phyloP scores from a whole-genome alignment of 2,888 invertebrate species.

The Parochlus steinenii region DNA sequence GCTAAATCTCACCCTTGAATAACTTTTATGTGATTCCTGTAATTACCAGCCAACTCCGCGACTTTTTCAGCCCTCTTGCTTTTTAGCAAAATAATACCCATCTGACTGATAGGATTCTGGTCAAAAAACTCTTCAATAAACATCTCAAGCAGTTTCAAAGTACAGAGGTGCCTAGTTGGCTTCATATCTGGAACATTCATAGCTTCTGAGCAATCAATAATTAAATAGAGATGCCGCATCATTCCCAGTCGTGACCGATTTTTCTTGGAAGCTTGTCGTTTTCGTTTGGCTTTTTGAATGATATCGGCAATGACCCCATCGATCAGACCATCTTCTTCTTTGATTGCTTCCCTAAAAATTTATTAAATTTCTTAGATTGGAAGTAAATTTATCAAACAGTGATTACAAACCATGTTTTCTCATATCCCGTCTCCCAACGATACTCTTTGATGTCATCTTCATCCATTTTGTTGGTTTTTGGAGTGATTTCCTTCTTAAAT shows the following conservation, averaged over 20 bases:
- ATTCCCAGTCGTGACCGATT: slow-evolving; percentile 82
- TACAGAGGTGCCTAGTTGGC: slow-evolving; percentile 76
- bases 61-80: slow-evolving; percentile 90
- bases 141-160: slow-evolving; percentile 75
- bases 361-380: slow-evolving; percentile 1
- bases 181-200: slow-evolving; percentile 93
- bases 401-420: slow-evolving; percentile 67
- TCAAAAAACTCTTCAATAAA: slow-evolving; percentile 97
- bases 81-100: slow-evolving; percentile 79
- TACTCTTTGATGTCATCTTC: slow-evolving; percentile 79
- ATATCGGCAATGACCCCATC: slow-evolving; percentile 83
- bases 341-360: slow-evolving; percentile 70
- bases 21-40: slow-evolving; percentile 60
- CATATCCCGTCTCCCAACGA: slow-evolving; percentile 90
- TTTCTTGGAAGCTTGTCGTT: slow-evolving; percentile 50
- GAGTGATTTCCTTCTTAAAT: too few relatives aligned
- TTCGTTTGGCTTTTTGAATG: slow-evolving; percentile 75
- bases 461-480: too few relatives aligned
- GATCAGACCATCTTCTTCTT: slow-evolving; percentile 84
- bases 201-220: slow-evolving; percentile 84
- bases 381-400: slow-evolving; percentile 4
- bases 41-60: slow-evolving; percentile 77
- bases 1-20: slow-evolving; percentile 34
- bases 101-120: slow-evolving; percentile 95
- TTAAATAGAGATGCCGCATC: slow-evolving; percentile 91